Evolutionary conservation across 2,113 vertebrate species (phyloP).

Genomic region (Geothlypis trichas): DNA sequence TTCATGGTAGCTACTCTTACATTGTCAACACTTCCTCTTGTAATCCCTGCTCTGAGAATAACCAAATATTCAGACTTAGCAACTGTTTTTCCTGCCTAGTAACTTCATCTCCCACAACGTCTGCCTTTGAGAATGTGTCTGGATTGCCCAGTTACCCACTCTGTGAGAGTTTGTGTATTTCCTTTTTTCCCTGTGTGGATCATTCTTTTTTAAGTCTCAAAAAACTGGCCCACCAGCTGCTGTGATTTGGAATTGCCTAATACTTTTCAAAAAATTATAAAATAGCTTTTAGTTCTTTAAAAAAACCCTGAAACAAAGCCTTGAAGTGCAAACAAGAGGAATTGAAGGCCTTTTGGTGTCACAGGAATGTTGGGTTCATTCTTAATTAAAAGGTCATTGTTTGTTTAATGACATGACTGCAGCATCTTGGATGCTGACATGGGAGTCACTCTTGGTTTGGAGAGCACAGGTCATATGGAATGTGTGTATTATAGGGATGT

Average conservation of each 20-base stretch:
- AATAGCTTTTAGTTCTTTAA: background rate
- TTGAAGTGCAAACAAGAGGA: background rate
- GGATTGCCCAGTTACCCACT: background rate
- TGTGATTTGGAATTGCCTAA: slow-evolving; percentile 3
- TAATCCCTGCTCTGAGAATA: slow-evolving; percentile 69
- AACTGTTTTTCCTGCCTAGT: slow-evolving; percentile 67
- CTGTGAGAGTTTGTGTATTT: background rate
- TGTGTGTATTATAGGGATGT: background rate
- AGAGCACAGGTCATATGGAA: background rate
- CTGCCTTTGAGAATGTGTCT: slow-evolving; percentile 52
- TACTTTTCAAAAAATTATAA: background rate
- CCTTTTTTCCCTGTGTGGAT: background rate
- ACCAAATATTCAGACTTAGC: slow-evolving; percentile 70
- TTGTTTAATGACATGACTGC: background rate
- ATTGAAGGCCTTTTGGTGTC: background rate
- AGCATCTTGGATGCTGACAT: background rate
- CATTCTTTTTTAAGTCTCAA: background rate
- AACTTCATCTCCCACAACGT: slow-evolving; percentile 56
- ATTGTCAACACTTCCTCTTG: slow-evolving; percentile 70
- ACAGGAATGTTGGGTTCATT: background rate
- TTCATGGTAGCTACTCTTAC: slow-evolving; percentile 63
- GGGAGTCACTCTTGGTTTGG: background rate
- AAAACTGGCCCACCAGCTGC: background rate
- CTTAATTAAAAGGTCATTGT: background rate
- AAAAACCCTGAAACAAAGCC: background rate